These are phyloP conservation scores for Idaea biselata DNA, from an alignment of 2,888 invertebrate genomes.

Conservation along the genomic window DNA sequence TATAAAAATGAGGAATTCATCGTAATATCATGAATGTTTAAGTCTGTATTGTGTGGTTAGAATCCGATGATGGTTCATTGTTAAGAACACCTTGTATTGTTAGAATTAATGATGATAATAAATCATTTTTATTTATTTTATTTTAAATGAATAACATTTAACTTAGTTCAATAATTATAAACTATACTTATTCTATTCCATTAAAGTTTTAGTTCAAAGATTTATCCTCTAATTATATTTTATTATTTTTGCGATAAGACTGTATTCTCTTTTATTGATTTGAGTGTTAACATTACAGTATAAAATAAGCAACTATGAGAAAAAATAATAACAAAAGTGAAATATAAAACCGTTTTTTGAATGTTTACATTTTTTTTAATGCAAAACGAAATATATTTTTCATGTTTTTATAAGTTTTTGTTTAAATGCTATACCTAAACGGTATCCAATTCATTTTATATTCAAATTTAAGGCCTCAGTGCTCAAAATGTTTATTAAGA, in stretches of 20 bases:
- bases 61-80: constrained; percentile 11
- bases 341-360: neutral
- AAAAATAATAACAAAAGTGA: neutral
- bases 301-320: neutral
- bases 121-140: neutral
- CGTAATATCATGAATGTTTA: constrained; percentile 61
- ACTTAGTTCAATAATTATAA: neutral
- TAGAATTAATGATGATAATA: neutral
- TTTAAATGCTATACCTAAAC: constrained; percentile 9
- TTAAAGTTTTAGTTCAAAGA: neutral
- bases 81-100: constrained; percentile 9
- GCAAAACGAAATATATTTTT: neutral
- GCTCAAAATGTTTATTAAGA: constrained; percentile 74
- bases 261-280: neutral
- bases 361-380: neutral
- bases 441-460: constrained; percentile 19
- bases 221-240: neutral
- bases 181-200: neutral
- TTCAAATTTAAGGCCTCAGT: constrained; percentile 51
- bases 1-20: constrained; percentile 65
- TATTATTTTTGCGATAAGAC: neutral
- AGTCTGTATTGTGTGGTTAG: constrained; percentile 41
- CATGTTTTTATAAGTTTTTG: neutral
- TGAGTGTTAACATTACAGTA: neutral
- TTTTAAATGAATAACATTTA: neutral